phyloP scores from a whole-genome alignment of 53 echinoderm and acorn worm species.

The Echinometra lucunter region DNA sequence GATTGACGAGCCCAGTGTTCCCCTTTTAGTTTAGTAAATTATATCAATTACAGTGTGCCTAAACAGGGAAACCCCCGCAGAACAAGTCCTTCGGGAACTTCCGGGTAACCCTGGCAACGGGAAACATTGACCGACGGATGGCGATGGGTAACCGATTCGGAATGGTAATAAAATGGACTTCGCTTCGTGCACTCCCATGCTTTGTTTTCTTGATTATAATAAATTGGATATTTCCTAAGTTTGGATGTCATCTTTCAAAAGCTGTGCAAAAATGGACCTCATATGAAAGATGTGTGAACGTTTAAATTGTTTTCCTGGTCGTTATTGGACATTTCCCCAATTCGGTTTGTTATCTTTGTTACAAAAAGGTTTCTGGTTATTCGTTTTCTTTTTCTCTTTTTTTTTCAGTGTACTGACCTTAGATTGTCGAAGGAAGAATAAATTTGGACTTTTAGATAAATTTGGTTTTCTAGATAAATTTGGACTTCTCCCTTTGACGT shows the following conservation, averaged over 20 bases:
- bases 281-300: background rate
- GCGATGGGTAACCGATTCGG: background rate
- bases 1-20: background rate
- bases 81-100: background rate
- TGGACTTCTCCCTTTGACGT: background rate
- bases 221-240: no score
- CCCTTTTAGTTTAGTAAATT: background rate
- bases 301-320: background rate
- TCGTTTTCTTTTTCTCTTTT: background rate
- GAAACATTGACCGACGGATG: background rate
- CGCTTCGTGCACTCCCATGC: no score
- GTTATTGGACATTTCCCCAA: background rate
- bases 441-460: no score
- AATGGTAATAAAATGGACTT: background rate
- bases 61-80: slow-evolving; percentile 18
- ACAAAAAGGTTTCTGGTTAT: background rate
- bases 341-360: slow-evolving; percentile 5
- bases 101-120: background rate
- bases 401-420: background rate
- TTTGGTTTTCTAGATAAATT: background rate
- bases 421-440: background rate
- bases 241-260: no score
- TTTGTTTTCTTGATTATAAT: no score
- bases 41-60: background rate
- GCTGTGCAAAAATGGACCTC: background rate